These are phyloP conservation scores for Pollimyrus isidori DNA, from an alignment of 2,113 vertebrate genomes.

Conservation along the genomic window DNA sequence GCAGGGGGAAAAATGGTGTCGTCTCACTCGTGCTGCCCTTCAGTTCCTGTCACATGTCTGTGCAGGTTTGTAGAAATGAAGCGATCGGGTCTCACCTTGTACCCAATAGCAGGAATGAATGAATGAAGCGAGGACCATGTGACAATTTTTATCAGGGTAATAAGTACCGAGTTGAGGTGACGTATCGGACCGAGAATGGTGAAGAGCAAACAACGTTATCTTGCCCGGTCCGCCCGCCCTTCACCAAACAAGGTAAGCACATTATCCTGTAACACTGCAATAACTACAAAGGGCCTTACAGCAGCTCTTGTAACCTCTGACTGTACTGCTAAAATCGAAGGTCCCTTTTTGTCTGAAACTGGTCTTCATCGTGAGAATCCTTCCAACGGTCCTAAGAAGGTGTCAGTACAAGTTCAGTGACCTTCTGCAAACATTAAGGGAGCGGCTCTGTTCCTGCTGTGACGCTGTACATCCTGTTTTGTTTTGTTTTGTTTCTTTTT, in stretches of 20 bases:
- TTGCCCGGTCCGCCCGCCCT: constrained; percentile 40
- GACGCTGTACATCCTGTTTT: neutral
- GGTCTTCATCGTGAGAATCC: neutral
- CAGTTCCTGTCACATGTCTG: constrained; percentile 53
- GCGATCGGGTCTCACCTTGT: constrained; percentile 1
- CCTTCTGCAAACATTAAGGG: neutral
- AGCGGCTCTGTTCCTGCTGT: neutral
- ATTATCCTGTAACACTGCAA: neutral
- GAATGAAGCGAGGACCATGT: constrained; percentile 12
- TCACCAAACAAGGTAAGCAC: constrained; percentile 40
- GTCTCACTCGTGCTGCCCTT: constrained; percentile 47
- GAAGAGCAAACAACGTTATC: constrained; percentile 39
- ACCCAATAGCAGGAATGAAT: constrained; percentile 30
- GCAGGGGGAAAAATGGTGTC: constrained; percentile 40
- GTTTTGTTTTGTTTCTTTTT: neutral
- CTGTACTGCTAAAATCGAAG: neutral
- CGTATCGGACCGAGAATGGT: constrained; percentile 41
- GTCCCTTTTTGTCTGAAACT: neutral
- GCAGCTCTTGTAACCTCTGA: neutral
- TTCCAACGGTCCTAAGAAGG: neutral
- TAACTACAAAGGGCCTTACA: neutral
- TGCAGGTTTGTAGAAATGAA: constrained; percentile 50
- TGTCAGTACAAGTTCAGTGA: neutral
- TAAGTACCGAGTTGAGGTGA: constrained; percentile 42
- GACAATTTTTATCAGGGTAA: constrained; percentile 28